These are phyloP conservation scores for Cryptotermes secundus DNA, from an alignment of 1,140 invertebrate genomes.

Conservation along the genomic window DNA sequence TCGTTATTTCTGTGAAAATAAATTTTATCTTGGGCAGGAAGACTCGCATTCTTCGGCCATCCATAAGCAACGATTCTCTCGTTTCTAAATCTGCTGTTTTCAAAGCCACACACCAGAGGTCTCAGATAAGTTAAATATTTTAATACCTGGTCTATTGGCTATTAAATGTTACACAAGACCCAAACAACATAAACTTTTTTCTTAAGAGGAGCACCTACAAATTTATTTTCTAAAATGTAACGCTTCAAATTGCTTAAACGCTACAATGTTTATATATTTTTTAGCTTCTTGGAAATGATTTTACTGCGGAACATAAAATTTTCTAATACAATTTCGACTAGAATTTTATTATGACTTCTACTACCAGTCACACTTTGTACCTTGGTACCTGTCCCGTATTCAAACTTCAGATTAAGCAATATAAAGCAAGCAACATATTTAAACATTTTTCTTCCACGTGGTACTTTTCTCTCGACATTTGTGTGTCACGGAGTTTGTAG, in stretches of 20 bases:
- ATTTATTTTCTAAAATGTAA: neutral
- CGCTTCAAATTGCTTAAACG: neutral
- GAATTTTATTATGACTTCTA: neutral
- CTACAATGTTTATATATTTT: neutral
- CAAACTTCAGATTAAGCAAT: neutral
- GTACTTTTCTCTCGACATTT: neutral
- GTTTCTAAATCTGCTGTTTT: neutral
- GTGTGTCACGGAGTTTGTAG: neutral
- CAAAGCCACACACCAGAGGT: neutral
- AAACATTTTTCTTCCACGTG: neutral
- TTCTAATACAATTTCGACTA: neutral
- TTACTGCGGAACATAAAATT: neutral
- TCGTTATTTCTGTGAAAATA: neutral
- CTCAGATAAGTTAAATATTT: neutral
- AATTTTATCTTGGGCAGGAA: neutral
- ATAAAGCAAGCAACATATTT: neutral
- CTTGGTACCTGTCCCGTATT: neutral
- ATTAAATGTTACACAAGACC: neutral
- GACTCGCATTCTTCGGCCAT: neutral
- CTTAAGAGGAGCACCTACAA: neutral
- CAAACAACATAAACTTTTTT: neutral
- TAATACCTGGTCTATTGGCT: neutral
- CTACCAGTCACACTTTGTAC: neutral
- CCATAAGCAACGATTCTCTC: neutral
- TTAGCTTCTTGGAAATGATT: neutral